Base-by-base conservation (phyloP, 2,888 invertebrate genomes). In the Epinotia bilunana region DNA sequence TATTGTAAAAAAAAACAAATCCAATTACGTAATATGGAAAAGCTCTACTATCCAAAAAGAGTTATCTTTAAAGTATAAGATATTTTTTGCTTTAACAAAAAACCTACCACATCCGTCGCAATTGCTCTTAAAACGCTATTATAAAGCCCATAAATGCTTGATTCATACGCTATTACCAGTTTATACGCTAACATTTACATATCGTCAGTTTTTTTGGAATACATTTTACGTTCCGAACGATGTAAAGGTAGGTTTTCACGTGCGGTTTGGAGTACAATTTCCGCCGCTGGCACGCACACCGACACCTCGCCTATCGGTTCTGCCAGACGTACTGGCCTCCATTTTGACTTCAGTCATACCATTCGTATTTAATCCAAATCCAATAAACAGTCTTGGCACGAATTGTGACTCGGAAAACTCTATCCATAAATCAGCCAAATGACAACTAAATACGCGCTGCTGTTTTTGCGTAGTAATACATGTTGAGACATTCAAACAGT, bases 231-330 rank as follows among this genome's bases (percentile, higher is more conserved):
- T 53, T 43, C 20, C 23, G n/a, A 16, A 16, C 20, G 28, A 11
- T 49, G 11, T 72, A 13, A 23, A 6, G 43, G 23, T 18, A 58
- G 65, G 60, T 28, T 12, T 49, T 68, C 62, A 57, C 69, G 46
- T 63, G 69, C 39, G 18, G 57, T 33, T 46, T 58, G 20, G 73
- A 57, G 57, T 62, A 69, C 63, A 69, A 74, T 74, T 74, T 74
- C 73, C 73, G 73, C 28, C 5, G 46, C 18, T 9, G 18, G 28
- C 68, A 69, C 73, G 73, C 73, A 73, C 67, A 55, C 49, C 57
- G 55, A 62, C 73, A 68, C 72, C 64, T 72, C 72, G 43, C 23
- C 63, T 64, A 64, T 49, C 64, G 55, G 55, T 55, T 67, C 67
- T 39, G 53, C 18, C 20, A 55, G 33, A 55, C 53, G 53, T 39